Evolutionary conservation across 1,140 invertebrate species (phyloP).

Genomic region (Drosophila neocordata): DNA sequence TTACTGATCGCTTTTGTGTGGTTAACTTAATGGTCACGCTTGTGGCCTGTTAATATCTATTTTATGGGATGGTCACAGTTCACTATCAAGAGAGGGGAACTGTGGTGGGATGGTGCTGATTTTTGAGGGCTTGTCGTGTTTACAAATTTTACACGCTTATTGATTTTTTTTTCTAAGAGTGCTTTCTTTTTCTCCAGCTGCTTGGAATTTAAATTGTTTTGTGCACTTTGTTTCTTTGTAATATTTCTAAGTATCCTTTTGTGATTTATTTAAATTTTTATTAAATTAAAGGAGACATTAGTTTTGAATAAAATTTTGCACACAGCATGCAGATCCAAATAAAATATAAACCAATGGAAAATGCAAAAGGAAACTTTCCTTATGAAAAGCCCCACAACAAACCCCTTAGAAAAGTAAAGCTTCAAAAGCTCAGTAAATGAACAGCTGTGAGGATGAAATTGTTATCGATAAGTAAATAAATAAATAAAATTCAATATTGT

Average conservation of each 20-base stretch:
- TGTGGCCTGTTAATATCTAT: constrained; percentile 5
- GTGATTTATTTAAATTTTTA: constrained; percentile 7
- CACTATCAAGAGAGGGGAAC: constrained; percentile 26
- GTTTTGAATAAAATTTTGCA: not conserved
- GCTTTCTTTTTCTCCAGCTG: constrained; percentile 25
- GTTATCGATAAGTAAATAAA: constrained; percentile 12
- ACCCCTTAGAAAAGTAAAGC: constrained; percentile 43
- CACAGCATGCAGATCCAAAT: constrained; percentile 5
- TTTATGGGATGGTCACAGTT: constrained; percentile 45
- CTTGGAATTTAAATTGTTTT: constrained; percentile 6
- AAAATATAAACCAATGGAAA: constrained; percentile 75
- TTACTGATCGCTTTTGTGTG: constrained; percentile 32
- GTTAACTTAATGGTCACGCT: constrained; percentile 31
- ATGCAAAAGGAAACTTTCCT: constrained; percentile 40
- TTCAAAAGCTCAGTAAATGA: constrained; percentile 21
- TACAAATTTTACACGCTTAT: constrained; percentile 75
- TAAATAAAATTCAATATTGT: not conserved
- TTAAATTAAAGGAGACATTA: not conserved
- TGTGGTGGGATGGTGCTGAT: constrained; percentile 18
- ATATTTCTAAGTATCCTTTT: constrained; percentile 6
- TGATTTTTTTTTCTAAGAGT: constrained; percentile 54
- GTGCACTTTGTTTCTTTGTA: not conserved
- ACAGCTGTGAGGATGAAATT: constrained; percentile 46
- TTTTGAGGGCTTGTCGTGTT: constrained; percentile 68
- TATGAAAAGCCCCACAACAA: constrained; percentile 1